These are phyloP conservation scores for Neotoxoptera formosana DNA, from an alignment of 1,140 invertebrate species.

Conservation along the genomic window DNA sequence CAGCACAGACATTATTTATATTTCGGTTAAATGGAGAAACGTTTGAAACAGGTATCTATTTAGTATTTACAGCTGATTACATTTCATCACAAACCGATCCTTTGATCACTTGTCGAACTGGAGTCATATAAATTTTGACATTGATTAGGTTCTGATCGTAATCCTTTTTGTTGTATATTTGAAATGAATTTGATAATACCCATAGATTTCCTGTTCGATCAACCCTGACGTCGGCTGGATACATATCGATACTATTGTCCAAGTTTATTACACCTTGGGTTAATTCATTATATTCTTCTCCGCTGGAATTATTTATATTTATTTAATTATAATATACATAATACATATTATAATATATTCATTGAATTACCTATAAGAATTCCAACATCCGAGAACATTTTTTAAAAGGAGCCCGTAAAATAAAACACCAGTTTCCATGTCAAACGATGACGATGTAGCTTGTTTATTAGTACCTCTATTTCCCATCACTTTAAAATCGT, in stretches of 20 bases:
- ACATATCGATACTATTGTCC: conserved; percentile 75
- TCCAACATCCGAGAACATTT: conserved; percentile 80
- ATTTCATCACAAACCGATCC: conserved; percentile 71
- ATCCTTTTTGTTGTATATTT: conserved; percentile 73
- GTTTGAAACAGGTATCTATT: conserved; percentile 49
- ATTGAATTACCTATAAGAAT: conserved; percentile 66
- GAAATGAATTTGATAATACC: conserved; percentile 76
- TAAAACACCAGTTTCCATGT: conserved; percentile 73
- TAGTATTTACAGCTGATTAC: conserved; percentile 46
- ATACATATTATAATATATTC: not conserved
- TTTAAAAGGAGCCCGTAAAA: conserved; percentile 80
- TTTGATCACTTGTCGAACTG: conserved; percentile 72
- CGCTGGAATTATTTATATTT: conserved; percentile 64
- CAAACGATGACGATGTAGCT: conserved; percentile 75
- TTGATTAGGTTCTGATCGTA: conserved; percentile 73
- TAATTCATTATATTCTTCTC: conserved; percentile 60
- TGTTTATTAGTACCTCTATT: conserved; percentile 74
- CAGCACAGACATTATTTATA: conserved; percentile 76
- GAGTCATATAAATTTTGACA: conserved; percentile 74
- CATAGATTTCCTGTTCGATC: conserved; percentile 75
- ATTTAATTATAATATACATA: not conserved
- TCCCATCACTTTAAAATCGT: conserved; percentile 73
- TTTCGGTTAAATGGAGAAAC: conserved; percentile 69
- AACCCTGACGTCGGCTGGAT: conserved; percentile 80
- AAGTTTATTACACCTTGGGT: conserved; percentile 69